These are phyloP conservation scores for Lasioglossum albipes DNA, from an alignment of 1,140 invertebrate genomes.

Conservation along the genomic window DNA sequence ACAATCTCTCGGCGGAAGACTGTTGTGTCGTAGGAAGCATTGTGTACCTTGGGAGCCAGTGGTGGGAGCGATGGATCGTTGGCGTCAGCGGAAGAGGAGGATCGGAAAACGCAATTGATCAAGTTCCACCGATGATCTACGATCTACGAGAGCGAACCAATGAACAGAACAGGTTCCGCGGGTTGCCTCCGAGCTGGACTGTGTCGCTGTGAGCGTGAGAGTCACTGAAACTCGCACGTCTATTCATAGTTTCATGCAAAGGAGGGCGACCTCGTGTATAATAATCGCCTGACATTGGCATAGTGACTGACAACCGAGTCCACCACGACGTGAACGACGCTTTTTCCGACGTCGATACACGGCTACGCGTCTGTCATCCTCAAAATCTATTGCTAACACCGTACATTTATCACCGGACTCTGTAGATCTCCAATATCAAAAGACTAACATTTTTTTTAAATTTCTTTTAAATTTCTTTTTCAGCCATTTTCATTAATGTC, in stretches of 20 bases:
- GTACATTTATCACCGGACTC: too few relatives aligned
- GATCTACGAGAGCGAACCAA: too few relatives aligned
- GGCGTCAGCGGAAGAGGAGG: neutral
- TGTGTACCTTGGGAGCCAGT: too few relatives aligned
- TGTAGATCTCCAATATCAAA: too few relatives aligned
- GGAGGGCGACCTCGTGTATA: neutral
- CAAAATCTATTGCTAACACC: too few relatives aligned
- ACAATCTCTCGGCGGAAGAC: too few relatives aligned
- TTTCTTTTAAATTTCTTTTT: too few relatives aligned
- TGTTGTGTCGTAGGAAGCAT: too few relatives aligned
- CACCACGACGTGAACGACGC: too few relatives aligned
- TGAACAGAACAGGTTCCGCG: neutral
- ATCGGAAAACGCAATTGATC: neutral
- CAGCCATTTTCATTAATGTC: too few relatives aligned
- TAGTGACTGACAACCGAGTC: neutral
- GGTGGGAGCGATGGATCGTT: neutral
- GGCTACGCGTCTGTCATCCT: neutral
- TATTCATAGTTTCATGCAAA: conserved; percentile 29
- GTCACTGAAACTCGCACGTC: conserved; percentile 13
- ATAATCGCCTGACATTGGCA: conserved; percentile 22
- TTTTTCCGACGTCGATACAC: neutral
- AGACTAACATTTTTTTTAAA: too few relatives aligned
- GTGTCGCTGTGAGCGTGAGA: neutral
- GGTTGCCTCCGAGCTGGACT: too few relatives aligned
- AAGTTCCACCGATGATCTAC: neutral